phyloP scores from a whole-genome alignment of 1,140 invertebrate genomes.

The Musca vetustissima region DNA sequence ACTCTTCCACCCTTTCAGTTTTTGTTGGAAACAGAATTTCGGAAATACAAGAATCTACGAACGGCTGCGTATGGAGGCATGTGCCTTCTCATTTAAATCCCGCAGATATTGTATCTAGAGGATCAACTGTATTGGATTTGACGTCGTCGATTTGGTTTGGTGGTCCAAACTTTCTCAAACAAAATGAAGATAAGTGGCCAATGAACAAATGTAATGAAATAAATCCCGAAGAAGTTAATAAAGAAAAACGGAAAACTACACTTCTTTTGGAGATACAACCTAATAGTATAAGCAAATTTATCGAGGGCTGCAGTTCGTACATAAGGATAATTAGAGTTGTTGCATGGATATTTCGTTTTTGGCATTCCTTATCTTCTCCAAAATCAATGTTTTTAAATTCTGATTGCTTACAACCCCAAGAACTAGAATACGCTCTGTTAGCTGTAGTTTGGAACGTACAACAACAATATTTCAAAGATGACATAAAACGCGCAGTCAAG shows the following conservation, averaged over 20 bases:
- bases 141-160: too few relatives aligned
- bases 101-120: too few relatives aligned
- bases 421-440: background rate
- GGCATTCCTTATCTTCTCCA: background rate
- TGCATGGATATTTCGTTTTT: background rate
- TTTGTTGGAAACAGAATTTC: too few relatives aligned
- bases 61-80: too few relatives aligned
- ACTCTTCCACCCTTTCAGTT: too few relatives aligned
- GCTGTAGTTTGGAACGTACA: background rate
- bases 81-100: too few relatives aligned
- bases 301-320: conserved; percentile 2
- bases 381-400: background rate
- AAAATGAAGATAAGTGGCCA: too few relatives aligned
- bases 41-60: too few relatives aligned
- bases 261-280: background rate
- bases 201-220: too few relatives aligned
- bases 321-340: conserved; percentile 1
- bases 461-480: background rate
- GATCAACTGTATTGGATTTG: too few relatives aligned
- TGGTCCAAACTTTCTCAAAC: too few relatives aligned
- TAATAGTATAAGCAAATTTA: background rate
- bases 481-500: background rate
- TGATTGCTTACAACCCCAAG: background rate
- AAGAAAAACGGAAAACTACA: conserved; percentile 4
- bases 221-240: background rate